Percentiles rank a stretch among this genome's conserved stretches.
phyloP scores from a whole-genome alignment of 2,113 vertebrate genomes.

The Lycocorax pyrrhopterus region DNA sequence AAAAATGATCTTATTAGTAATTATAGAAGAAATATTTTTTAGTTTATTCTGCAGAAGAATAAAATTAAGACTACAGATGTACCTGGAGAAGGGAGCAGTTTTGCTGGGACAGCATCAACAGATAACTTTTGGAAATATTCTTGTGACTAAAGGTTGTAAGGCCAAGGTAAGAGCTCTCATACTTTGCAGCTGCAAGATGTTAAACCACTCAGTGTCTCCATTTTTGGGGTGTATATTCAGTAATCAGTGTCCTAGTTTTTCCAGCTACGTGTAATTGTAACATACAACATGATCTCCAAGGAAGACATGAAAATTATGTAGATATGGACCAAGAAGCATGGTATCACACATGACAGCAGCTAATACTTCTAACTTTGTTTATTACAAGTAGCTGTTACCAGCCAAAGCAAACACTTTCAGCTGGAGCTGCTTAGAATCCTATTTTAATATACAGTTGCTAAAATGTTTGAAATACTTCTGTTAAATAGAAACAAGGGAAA shows the following conservation, averaged over 20 bases:
- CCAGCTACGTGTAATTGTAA: neutral
- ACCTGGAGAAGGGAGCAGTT: neutral
- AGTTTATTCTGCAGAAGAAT: neutral
- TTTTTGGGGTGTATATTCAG: neutral
- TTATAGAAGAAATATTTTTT: neutral
- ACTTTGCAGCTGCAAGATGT: neutral
- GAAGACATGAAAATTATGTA: neutral
- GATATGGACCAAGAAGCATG: neutral
- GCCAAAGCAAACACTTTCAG: neutral
- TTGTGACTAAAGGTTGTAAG: neutral
- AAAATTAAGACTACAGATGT: neutral
- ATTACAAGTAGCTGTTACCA: neutral
- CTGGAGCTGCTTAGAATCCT: neutral
- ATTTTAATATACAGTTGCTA: neutral
- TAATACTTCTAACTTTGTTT: neutral
- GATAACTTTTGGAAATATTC: neutral
- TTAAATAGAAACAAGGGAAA: neutral
- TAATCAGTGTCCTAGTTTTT: neutral
- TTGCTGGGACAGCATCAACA: neutral
- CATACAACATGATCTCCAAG: neutral
- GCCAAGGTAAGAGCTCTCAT: neutral
- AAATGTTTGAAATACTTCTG: neutral
- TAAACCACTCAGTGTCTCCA: neutral
- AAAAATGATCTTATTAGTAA: neutral
- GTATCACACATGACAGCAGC: neutral